Percentiles rank a stretch among this genome's conserved stretches.
Evolutionary conservation across 2,113 vertebrate genomes (phyloP).

Genomic region (Gasterosteus nipponicus): DNA sequence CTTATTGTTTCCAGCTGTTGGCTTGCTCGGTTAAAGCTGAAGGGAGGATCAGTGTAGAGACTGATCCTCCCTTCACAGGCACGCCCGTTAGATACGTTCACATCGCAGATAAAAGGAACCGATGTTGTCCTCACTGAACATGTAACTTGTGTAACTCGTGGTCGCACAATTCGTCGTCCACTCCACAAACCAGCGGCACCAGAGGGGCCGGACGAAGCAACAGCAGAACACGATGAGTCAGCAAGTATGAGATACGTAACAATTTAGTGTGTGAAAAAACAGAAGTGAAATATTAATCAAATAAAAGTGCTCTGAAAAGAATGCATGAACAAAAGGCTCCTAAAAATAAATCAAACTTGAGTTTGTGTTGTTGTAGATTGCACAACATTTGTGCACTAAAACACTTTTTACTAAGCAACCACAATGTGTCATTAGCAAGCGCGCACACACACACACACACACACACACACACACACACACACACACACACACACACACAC

Average conservation of each 20-base stretch:
- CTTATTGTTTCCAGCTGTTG: constrained; percentile 34
- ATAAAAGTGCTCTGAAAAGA: not conserved
- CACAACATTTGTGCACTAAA: not conserved
- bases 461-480: too few relatives aligned
- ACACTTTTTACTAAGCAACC: not conserved
- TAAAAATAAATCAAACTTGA: not conserved
- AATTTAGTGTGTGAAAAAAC: not conserved
- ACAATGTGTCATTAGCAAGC: too few relatives aligned
- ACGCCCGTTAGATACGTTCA: not conserved
- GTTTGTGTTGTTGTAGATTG: not conserved
- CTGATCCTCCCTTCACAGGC: not conserved
- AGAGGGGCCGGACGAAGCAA: not conserved
- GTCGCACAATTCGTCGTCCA: not conserved
- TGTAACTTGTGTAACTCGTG: not conserved
- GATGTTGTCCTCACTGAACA: not conserved
- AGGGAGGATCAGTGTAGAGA: not conserved
- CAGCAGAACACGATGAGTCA: not conserved
- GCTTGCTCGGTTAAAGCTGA: not conserved
- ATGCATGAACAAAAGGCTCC: not conserved
- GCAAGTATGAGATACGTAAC: not conserved
- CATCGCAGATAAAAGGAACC: not conserved
- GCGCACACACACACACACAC: too few relatives aligned
- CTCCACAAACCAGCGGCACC: not conserved
- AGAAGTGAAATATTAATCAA: not conserved
- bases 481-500: too few relatives aligned